These are phyloP conservation scores for Protosalanx chinensis DNA, from an alignment of 2,797 vertebrate species.

Conservation along the genomic window DNA sequence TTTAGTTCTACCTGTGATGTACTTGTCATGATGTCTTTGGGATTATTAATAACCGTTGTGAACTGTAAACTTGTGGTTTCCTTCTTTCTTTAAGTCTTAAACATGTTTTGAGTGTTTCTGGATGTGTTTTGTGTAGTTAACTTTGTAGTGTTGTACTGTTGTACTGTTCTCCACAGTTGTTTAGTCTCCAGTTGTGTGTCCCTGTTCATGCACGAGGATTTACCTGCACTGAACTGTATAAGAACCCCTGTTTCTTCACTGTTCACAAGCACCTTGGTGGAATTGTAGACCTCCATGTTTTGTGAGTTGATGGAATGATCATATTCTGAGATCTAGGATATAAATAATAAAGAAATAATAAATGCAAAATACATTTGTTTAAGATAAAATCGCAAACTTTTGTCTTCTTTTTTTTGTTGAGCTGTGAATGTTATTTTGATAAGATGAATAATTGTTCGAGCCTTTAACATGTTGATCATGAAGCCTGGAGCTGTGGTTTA, in stretches of 20 bases:
- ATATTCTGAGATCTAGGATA: no score
- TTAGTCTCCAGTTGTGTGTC: neutral
- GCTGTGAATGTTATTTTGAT: no score
- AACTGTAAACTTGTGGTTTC: neutral
- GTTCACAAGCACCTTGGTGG: neutral
- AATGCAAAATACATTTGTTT: no score
- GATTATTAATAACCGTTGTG: no score
- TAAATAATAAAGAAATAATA: no score
- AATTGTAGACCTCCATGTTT: neutral
- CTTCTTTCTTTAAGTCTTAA: no score
- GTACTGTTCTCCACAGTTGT: neutral
- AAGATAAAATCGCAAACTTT: no score
- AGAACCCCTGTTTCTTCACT: neutral
- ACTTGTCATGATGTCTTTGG: neutral
- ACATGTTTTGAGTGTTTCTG: no score
- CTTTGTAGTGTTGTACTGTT: neutral
- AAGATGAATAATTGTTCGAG: no score
- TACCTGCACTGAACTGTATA: neutral
- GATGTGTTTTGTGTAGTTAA: neutral
- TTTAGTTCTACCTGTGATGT: neutral
- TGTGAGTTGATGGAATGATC: neutral
- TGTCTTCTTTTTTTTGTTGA: no score
- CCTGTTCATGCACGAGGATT: neutral
- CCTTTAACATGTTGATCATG: no score
- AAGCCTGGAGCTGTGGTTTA: no score